Conservation (phyloP, 2,888 invertebrate species). For the Hartigia nigra region DNA sequence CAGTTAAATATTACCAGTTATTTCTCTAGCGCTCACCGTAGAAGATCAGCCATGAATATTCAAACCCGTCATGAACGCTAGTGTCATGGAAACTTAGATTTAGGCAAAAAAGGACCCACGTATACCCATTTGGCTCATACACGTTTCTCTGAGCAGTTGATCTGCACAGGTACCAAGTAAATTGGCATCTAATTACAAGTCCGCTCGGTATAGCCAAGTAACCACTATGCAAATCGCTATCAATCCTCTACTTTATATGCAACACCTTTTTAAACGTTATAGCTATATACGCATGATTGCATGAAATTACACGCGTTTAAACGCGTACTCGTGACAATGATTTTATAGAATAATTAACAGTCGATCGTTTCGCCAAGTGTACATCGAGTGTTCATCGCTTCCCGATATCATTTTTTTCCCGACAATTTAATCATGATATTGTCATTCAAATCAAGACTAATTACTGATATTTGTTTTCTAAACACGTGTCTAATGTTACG, state of each 20-base stretch:
- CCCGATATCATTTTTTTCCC: not conserved
- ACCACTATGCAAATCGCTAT: conserved; percentile 39
- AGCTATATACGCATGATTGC: not conserved
- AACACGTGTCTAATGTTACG: not conserved
- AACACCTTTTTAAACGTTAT: conserved; percentile 11
- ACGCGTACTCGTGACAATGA: not conserved
- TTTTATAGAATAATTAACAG: not conserved
- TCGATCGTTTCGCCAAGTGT: not conserved
- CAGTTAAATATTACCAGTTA: not conserved
- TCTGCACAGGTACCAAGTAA: not conserved
- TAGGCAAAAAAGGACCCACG: not conserved
- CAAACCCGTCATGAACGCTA: not conserved
- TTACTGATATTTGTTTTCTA: not conserved
- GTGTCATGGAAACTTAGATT: not conserved
- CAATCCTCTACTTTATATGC: conserved; percentile 26
- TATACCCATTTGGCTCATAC: not conserved
- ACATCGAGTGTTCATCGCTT: not conserved
- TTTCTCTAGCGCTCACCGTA: not conserved
- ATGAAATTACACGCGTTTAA: not conserved
- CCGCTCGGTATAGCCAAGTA: conserved; percentile 15
- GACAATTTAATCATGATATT: too few species aligned
- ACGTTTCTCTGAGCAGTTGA: not conserved
- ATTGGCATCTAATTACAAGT: not conserved
- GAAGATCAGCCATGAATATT: not conserved
- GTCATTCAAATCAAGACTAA: too few species aligned